Evolutionary conservation across 2,113 vertebrate species (phyloP).

Genomic region (Illadopsis cleaveri): DNA sequence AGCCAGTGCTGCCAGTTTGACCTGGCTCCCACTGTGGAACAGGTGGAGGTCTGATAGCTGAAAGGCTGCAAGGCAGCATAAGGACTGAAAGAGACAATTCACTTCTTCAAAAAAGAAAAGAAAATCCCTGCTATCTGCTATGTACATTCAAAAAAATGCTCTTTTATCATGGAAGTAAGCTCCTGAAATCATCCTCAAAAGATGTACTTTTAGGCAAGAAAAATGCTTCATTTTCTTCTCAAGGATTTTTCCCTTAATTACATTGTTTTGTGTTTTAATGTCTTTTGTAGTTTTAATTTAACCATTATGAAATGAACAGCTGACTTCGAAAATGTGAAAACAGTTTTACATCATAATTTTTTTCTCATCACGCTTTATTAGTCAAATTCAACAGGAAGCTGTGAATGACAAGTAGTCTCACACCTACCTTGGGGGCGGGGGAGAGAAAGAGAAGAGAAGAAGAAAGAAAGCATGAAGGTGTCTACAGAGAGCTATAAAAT

Average conservation of each 20-base stretch:
- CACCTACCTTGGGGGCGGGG: not conserved
- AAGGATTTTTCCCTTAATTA: not conserved
- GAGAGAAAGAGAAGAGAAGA: not conserved
- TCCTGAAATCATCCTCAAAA: not conserved
- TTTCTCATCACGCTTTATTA: slow-evolving; percentile 19
- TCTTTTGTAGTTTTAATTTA: not conserved
- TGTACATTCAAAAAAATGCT: not conserved
- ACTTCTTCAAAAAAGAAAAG: not conserved
- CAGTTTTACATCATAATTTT: not conserved
- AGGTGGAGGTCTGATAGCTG: not conserved
- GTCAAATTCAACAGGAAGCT: not conserved
- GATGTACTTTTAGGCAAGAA: not conserved
- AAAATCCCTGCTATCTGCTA: not conserved
- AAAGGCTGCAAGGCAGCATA: not conserved
- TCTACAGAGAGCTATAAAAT: not conserved
- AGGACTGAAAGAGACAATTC: not conserved
- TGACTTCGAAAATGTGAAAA: slow-evolving; percentile 14
- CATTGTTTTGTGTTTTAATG: not conserved
- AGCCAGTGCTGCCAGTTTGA: not conserved
- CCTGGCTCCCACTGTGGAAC: not conserved
- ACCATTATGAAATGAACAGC: not conserved
- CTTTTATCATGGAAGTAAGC: not conserved
- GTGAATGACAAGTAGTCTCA: slow-evolving; percentile 13
- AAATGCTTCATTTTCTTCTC: not conserved
- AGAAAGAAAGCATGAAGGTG: not conserved